Evolutionary conservation across 2,888 invertebrate genomes (phyloP).

Genomic region (Drosophila falleni): DNA sequence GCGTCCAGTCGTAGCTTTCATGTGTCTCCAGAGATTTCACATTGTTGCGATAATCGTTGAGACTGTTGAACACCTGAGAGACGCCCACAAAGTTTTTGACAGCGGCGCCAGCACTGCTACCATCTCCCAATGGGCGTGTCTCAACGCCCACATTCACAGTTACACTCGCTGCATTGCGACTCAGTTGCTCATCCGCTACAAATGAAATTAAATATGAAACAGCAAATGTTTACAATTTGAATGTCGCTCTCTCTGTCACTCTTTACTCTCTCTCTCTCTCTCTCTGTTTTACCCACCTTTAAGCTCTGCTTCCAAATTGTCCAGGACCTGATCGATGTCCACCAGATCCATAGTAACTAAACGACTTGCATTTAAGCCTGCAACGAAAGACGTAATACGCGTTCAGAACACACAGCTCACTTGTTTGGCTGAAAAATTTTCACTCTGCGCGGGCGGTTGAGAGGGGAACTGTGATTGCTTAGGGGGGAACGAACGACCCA

Average conservation of each 20-base stretch:
- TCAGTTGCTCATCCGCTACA: constrained; percentile 76
- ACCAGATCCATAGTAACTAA: constrained; percentile 86
- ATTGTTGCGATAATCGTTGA: constrained; percentile 87
- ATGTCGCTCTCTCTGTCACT: background rate
- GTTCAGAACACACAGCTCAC: constrained; percentile 20
- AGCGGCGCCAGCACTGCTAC: constrained; percentile 53
- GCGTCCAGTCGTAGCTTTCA: constrained; percentile 65
- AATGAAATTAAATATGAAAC: background rate
- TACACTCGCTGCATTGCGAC: constrained; percentile 48
- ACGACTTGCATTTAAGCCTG: constrained; percentile 58
- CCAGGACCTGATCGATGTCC: constrained; percentile 93
- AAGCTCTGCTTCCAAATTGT: constrained; percentile 89
- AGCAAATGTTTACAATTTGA: background rate
- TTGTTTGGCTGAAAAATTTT: constrained; percentile 44
- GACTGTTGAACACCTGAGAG: constrained; percentile 88
- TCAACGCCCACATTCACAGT: constrained; percentile 27
- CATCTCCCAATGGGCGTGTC: constrained; percentile 62
- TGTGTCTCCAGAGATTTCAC: constrained; percentile 75
- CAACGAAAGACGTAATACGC: constrained; percentile 50
- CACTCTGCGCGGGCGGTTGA: constrained; percentile 22
- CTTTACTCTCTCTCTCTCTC: background rate
- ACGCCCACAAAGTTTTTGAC: constrained; percentile 86
- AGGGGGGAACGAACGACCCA: constrained; percentile 13
- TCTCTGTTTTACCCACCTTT: constrained; percentile 39
- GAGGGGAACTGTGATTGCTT: background rate